Base-by-base conservation (phyloP, 2,888 invertebrate genomes). In the Oscheius onirici region DNA sequence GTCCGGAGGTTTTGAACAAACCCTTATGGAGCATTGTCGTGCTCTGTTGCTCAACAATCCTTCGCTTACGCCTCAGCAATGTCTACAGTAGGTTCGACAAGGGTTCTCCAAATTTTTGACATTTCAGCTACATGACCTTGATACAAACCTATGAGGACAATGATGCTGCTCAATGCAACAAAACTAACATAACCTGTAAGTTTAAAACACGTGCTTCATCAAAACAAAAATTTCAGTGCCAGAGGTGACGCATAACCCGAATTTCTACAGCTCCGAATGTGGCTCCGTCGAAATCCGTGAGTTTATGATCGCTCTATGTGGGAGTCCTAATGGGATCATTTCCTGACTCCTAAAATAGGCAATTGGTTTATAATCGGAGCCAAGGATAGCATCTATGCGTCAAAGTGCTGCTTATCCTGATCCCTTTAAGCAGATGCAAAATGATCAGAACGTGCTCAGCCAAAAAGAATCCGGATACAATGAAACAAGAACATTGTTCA, bases 241-340 rank as follows among this genome's bases (percentile, higher is more conserved):
- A 57, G 43, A 44, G 41, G 26, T 68, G 8, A 20, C 44, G 1
- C 68, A 68, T 28, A 68, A 68, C 34, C 68, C 68, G n/a, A 24
- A 26, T 11, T 68, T 68, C 34, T 78, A 72, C 51, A 68, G 72
- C 13, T 74, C 75, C 2, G 75, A 71, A 26, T 78, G 78, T 58
- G 75, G 75, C 43, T 68, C 43, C 20, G 61, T 72, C n/a, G 78
- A 78, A 69, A 24, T 75, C 13, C 57, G 77, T 78, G 28, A 26
- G 77, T 68, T 28, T 41, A 6, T 22, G 17, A 20, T 67, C 26
- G 41, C 41, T 49, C 28, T 43, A n/a, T 43, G 58, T 22, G n/a
- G 6, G 17, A 15, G 40, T 10, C 28, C 34, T 17, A 51, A 52
- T 22, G 40, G 26, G 52, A 52, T 51, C 66, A 49, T 52, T 66